Evolutionary conservation across 2,888 invertebrate genomes (phyloP).

Genomic region (Cordilura impudica): DNA sequence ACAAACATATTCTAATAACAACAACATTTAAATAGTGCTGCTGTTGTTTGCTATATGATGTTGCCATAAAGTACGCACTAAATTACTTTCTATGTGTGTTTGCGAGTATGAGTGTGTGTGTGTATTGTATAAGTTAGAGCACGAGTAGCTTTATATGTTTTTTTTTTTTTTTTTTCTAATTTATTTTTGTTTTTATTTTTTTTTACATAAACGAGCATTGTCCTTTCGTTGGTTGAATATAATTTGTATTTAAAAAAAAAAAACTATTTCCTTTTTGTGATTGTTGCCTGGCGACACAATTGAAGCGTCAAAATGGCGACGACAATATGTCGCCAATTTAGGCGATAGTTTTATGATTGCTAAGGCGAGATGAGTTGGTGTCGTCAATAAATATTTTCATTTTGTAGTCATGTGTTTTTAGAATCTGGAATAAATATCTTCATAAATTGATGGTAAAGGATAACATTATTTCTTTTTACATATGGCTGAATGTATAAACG

Average conservation of each 20-base stretch:
- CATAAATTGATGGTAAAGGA: too few relatives aligned
- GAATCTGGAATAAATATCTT: too few relatives aligned
- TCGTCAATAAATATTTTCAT: too few relatives aligned
- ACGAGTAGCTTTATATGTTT: not conserved
- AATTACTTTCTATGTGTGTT: constrained; percentile 31
- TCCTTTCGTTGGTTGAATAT: constrained; percentile 26
- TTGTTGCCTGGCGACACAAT: constrained; percentile 66
- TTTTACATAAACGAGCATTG: not conserved
- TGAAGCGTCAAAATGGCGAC: constrained; percentile 73
- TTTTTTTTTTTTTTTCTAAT: not conserved
- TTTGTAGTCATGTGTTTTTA: too few relatives aligned
- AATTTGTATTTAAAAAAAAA: not conserved
- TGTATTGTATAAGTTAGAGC: not conserved
- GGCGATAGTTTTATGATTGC: constrained; percentile 54
- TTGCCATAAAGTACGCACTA: constrained; percentile 11
- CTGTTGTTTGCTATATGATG: not conserved
- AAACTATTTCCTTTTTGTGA: not conserved
- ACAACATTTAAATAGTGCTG: constrained; percentile 14
- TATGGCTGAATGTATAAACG: too few relatives aligned
- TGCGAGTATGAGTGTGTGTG: too few relatives aligned
- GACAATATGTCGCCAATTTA: constrained; percentile 73
- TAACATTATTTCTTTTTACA: too few relatives aligned
- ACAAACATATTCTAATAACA: not conserved
- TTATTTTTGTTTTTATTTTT: not conserved
- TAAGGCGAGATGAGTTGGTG: constrained; percentile 39